Conservation (phyloP, 1,140 invertebrate genomes). For the Drosophila sechellia region DNA sequence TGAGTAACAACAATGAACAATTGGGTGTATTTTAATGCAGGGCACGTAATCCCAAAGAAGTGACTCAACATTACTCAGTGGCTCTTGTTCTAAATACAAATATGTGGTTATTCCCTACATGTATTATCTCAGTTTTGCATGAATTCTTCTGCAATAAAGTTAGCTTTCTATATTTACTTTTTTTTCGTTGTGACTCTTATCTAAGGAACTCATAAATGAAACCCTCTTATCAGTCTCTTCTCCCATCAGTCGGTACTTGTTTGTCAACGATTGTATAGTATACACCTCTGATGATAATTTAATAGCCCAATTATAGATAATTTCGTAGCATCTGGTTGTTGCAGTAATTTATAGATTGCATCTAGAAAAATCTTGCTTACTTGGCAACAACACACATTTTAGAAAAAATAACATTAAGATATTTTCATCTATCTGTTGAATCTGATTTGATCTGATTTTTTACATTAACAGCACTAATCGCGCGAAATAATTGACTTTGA, state of each 20-base stretch:
- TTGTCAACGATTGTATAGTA: constrained; percentile 21
- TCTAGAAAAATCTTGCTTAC: not conserved
- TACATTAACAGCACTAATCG: not conserved
- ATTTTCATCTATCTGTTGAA: not conserved
- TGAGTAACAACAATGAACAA: constrained; percentile 27
- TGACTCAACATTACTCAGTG: constrained; percentile 14
- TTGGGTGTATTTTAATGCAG: constrained; percentile 17
- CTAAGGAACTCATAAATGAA: not conserved
- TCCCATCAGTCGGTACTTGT: constrained; percentile 4
- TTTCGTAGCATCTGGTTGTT: constrained; percentile 6
- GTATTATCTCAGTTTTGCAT: not conserved
- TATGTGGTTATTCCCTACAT: too few relatives aligned
- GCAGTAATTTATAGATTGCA: too few relatives aligned
- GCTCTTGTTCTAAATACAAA: not conserved
- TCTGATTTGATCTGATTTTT: not conserved
- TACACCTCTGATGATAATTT: constrained; percentile 7
- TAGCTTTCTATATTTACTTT: not conserved
- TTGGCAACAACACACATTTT: too few relatives aligned
- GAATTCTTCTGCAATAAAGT: not conserved
- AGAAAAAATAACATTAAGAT: too few relatives aligned
- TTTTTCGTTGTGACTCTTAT: not conserved
- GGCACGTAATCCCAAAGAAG: constrained; percentile 35
- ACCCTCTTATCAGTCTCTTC: constrained; percentile 13
- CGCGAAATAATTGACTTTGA: not conserved
- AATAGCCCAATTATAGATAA: constrained; percentile 36